A percentile compares a stretch with the other conserved stretches of the same genome.
phyloP scores from a whole-genome alignment of 2,113 vertebrate species.

The Glaucomys volans region DNA sequence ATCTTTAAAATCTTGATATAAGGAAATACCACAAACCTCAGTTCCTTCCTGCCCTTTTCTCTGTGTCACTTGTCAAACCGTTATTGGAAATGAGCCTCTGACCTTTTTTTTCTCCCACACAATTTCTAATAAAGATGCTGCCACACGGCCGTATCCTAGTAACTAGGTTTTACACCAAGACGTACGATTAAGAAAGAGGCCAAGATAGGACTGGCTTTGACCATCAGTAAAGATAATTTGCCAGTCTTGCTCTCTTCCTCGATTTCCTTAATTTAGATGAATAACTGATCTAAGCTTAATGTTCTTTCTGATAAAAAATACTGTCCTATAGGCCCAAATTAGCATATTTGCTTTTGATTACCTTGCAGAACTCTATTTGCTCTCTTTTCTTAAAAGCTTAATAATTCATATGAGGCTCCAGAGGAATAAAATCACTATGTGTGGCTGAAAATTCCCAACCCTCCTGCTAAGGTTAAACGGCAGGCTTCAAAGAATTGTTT shows the following conservation, averaged over 20 bases:
- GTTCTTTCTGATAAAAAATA: constrained; percentile 72
- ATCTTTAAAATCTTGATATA: constrained; percentile 75
- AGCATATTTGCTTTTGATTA: constrained; percentile 78
- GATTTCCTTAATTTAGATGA: constrained; percentile 68
- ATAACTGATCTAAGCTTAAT: constrained; percentile 66
- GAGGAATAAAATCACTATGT: constrained; percentile 58
- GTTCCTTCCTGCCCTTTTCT: constrained; percentile 75
- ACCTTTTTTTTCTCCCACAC: constrained; percentile 75
- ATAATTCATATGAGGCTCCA: constrained; percentile 70
- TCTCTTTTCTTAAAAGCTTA: constrained; percentile 66
- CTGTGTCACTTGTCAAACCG: constrained; percentile 55
- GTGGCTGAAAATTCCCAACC: constrained; percentile 48
- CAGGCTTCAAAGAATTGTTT: constrained; percentile 70
- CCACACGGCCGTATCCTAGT: constrained; percentile 73
- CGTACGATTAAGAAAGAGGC: constrained; percentile 74
- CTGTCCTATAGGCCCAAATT: constrained; percentile 67
- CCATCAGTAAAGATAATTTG: constrained; percentile 65
- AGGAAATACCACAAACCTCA: constrained; percentile 62
- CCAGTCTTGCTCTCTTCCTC: constrained; percentile 45
- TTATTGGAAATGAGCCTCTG: constrained; percentile 78
- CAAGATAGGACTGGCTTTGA: constrained; percentile 19
- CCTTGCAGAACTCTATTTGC: constrained; percentile 73
- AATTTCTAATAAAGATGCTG: constrained; percentile 79
- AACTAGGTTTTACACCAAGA: constrained; percentile 69
- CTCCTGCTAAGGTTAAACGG: constrained; percentile 62